A percentile compares a stretch with the other conserved stretches of the same genome.
phyloP scores from a whole-genome alignment of 2,797 vertebrate species.

The Steatocranus sp. region DNA sequence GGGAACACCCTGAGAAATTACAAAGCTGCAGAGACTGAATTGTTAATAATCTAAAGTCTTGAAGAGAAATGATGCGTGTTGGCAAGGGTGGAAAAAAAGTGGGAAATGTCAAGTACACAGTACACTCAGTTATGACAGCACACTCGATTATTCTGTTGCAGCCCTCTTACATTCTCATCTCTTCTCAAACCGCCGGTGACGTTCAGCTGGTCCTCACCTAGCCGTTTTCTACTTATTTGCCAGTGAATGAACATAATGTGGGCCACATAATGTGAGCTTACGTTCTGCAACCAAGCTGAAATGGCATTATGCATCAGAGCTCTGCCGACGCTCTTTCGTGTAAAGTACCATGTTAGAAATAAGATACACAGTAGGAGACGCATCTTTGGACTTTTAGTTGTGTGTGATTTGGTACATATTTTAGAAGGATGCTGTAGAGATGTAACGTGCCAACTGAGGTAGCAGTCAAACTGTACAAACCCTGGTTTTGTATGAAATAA shows the following conservation, averaged over 20 bases:
- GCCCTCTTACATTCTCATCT: neutral
- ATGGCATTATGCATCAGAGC: slow-evolving; percentile 5
- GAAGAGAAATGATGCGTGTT: slow-evolving; percentile 16
- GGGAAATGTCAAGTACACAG: neutral
- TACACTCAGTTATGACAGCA: neutral
- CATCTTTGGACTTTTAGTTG: slow-evolving; percentile 33
- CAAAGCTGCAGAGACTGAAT: neutral
- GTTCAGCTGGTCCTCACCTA: neutral
- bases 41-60: neutral
- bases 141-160: neutral
- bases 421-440: slow-evolving; percentile 48
- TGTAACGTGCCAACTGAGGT: slow-evolving; percentile 58
- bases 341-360: slow-evolving; percentile 26
- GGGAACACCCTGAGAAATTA: neutral
- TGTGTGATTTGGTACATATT: slow-evolving; percentile 54
- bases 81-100: neutral
- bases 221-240: neutral
- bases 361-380: slow-evolving; percentile 23
- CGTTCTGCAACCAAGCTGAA: neutral
- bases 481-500: slow-evolving; percentile 63
- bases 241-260: neutral
- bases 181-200: neutral
- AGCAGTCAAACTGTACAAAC: slow-evolving; percentile 57
- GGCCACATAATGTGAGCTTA: neutral
- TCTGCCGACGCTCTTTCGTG: neutral